Base-by-base conservation (phyloP, 2,888 invertebrate species). In the Exephanes ischioxanthus region DNA sequence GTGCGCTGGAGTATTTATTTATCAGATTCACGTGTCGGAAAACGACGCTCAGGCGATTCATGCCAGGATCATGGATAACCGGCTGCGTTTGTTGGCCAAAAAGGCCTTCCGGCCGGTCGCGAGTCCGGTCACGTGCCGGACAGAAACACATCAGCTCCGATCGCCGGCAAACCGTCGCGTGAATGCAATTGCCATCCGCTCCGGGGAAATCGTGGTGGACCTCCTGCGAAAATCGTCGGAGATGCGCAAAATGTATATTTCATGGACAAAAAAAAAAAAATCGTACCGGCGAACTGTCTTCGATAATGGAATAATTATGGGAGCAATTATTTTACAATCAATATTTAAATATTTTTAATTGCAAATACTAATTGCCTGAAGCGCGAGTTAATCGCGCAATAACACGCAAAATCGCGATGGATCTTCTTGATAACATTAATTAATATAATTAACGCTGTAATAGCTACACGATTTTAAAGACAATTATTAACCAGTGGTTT, bases 1-100 rank as follows among this genome's bases (percentile, higher is more conserved):
- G 3, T 58, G 58, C 2, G 37, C 26, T 6, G 26, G n/a, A 61
- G 63, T 19, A 75, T 63, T 75, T 75, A 33, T 75, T 61, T 63
- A 75, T 75, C 63, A 33, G 45, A 75, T 75, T 63, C 48, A 63
- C 75, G 30, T 75, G 75, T 63, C 75, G 75, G 75, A 63, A 75
- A 61, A 48, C 7, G 73, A 45, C 11, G 41, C 9, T 26, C 77
- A 41, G 68, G 77, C 68, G 55, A 78, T 68, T 68, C 58, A 67
- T 77, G 77, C 53, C 67, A 58, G 67, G 41, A 68, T 68, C 77
- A 55, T 1, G 77, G 53, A 78, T 58, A 58, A 78, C 55, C 68
- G 68, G 16, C 26, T 45, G 68, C n/a, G 68, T 41, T 30, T 11
- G n/a, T 30, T 33, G n/a, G 61, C 73, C 45, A 77, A 77, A 67